These are phyloP conservation scores for Tetragnatha montana DNA, from an alignment of 2,888 invertebrate species.

Conservation along the genomic window DNA sequence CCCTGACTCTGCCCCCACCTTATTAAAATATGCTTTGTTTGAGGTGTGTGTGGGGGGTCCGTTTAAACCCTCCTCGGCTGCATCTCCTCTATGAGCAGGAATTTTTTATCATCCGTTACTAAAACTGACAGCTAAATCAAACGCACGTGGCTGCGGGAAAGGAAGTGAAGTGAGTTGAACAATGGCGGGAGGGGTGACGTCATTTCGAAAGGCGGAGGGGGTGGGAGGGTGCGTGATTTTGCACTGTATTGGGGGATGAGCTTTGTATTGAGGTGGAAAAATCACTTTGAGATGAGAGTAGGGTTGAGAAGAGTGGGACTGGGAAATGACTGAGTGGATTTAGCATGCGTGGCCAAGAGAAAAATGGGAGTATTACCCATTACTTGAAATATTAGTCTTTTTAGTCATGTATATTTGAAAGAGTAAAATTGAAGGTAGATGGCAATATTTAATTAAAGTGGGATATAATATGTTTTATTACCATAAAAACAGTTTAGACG, in stretches of 20 bases:
- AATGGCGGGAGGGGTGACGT: conserved; percentile 15
- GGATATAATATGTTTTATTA: too few relatives aligned
- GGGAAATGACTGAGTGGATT: too few relatives aligned
- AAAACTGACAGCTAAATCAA: conserved; percentile 52
- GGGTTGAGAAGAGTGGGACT: too few relatives aligned
- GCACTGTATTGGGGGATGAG: neutral
- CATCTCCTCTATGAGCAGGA: conserved; percentile 8
- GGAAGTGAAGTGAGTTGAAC: conserved; percentile 12
- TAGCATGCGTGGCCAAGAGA: neutral
- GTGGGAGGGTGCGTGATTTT: neutral
- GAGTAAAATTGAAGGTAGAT: too few relatives aligned
- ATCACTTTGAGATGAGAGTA: too few relatives aligned
- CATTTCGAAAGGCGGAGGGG: conserved; percentile 20
- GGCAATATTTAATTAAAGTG: too few relatives aligned
- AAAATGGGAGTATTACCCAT: too few relatives aligned
- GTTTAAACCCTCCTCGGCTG: too few relatives aligned
- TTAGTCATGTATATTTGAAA: too few relatives aligned
- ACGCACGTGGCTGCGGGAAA: conserved; percentile 40
- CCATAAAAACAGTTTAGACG: too few relatives aligned
- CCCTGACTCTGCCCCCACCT: conserved; percentile 27
- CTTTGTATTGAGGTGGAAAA: neutral
- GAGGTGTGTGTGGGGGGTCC: conserved; percentile 36
- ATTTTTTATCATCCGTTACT: conserved; percentile 42
- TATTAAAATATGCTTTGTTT: conserved; percentile 58
- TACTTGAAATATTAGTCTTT: too few relatives aligned